These are phyloP conservation scores for Echinarachnius parma DNA, from an alignment of 53 echinoderm and acorn worm species.

Conservation along the genomic window DNA sequence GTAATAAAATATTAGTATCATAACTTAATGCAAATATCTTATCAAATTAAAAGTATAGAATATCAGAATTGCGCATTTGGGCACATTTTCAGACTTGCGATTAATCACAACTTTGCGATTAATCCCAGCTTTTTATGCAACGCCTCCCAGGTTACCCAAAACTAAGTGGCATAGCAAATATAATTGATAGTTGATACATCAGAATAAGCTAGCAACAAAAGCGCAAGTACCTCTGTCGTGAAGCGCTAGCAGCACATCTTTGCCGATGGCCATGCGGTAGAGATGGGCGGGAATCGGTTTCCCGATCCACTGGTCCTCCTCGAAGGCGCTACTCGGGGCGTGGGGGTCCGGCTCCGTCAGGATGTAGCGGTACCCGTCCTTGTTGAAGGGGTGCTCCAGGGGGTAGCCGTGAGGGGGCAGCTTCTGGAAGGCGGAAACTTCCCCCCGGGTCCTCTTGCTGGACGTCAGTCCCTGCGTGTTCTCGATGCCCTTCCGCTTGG, in stretches of 20 bases:
- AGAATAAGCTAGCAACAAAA: too few species aligned
- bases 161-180: too few species aligned
- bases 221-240: constrained; percentile 99
- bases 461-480: constrained; percentile 70
- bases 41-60: too few species aligned
- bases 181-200: too few species aligned
- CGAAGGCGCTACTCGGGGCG: constrained; percentile 81
- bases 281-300: constrained; percentile 95
- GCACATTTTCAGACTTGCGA: too few species aligned
- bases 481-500: constrained; percentile 82
- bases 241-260: constrained; percentile 73
- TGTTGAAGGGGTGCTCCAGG: constrained; percentile 91
- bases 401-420: constrained; percentile 93
- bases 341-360: constrained; percentile 95
- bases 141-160: too few species aligned
- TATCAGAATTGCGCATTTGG: too few species aligned
- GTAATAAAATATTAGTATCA: too few species aligned
- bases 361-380: constrained; percentile 94
- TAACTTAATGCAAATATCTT: too few species aligned
- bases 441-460: constrained; percentile 86
- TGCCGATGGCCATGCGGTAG: constrained; percentile 76
- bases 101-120: too few species aligned
- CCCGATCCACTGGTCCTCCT: constrained; percentile 94
- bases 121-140: too few species aligned
- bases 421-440: constrained; percentile 76